phyloP scores from a whole-genome alignment of 2,888 invertebrate genomes.

The Temnothorax ravouxi region DNA sequence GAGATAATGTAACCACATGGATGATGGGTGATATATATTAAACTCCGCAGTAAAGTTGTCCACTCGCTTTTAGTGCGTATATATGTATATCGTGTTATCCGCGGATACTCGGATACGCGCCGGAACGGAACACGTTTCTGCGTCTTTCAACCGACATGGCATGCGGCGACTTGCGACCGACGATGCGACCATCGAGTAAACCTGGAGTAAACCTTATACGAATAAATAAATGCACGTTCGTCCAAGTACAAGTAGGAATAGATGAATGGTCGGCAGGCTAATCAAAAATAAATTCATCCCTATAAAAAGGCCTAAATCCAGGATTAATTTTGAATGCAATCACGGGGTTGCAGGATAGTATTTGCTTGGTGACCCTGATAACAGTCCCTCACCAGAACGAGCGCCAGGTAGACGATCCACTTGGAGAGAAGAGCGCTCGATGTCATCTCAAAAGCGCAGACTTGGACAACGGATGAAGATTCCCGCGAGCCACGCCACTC shows the following conservation, averaged over 20 bases:
- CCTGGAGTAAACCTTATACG: background rate
- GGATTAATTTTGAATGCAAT: no score
- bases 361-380: no score
- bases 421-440: background rate
- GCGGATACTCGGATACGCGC: no score
- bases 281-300: no score
- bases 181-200: no score
- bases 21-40: background rate
- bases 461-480: background rate
- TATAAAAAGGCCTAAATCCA: no score
- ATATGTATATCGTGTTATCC: background rate
- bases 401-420: conserved; percentile 4
- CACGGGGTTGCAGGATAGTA: background rate
- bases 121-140: background rate
- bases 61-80: background rate
- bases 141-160: background rate
- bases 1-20: background rate
- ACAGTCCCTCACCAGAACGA: conserved; percentile 29
- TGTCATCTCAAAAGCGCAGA: background rate
- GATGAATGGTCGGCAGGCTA: no score
- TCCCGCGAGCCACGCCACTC: background rate
- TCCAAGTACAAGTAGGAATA: no score
- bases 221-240: no score
- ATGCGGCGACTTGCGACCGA: no score
- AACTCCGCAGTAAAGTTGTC: background rate